Conservation (phyloP, 2,113 vertebrate species). For the Semnornis frantzii region DNA sequence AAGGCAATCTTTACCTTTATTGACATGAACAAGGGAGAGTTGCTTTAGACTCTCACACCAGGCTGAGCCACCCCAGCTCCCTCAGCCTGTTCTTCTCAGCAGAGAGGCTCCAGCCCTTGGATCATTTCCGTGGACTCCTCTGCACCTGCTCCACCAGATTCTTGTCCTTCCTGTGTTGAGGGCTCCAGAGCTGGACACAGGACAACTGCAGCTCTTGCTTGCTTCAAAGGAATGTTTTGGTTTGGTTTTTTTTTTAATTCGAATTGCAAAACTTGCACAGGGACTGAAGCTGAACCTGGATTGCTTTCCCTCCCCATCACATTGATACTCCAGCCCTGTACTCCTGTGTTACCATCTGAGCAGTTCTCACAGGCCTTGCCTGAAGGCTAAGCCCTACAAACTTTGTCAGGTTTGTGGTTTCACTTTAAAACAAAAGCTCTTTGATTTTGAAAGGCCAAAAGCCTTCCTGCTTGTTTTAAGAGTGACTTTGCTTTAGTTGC, state of each 20-base stretch:
- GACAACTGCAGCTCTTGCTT: too few species aligned
- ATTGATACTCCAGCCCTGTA: neutral
- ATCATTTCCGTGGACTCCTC: too few species aligned
- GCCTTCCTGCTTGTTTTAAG: neutral
- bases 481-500: neutral
- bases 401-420: neutral
- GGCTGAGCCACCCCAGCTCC: too few species aligned
- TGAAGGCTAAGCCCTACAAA: neutral
- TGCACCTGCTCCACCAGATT: too few species aligned
- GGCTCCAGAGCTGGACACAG: too few species aligned
- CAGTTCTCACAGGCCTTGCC: neutral
- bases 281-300: neutral
- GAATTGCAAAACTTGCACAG: neutral
- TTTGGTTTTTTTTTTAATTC: neutral
- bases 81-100: too few species aligned
- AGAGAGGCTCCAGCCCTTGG: too few species aligned
- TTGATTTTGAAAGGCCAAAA: neutral
- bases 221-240: too few species aligned
- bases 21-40: too few species aligned
- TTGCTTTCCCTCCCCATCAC: neutral
- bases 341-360: neutral
- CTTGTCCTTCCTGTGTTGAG: too few species aligned
- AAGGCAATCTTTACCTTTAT: too few species aligned
- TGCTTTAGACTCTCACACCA: too few species aligned
- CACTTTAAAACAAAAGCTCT: neutral